Evolutionary conservation across 2,888 invertebrate genomes (phyloP).

Genomic region (Andrena bucephala): DNA sequence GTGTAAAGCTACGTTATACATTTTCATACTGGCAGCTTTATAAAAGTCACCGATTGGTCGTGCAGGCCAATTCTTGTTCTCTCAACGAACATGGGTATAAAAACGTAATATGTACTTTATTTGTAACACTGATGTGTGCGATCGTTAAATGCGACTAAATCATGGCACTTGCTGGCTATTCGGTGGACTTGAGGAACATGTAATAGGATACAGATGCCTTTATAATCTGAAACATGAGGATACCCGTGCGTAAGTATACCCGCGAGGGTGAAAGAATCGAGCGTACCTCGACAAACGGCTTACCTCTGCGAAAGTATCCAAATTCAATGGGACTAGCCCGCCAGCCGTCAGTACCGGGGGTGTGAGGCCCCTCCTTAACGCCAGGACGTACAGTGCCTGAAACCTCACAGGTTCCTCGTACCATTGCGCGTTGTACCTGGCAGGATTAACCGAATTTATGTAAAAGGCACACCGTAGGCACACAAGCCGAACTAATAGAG

Average conservation of each 20-base stretch:
- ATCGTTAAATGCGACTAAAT: background rate
- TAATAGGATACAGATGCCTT: slow-evolving; percentile 28
- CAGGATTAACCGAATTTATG: too few species aligned
- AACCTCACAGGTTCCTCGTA: background rate
- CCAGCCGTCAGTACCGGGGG: slow-evolving; percentile 21
- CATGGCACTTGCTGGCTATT: background rate
- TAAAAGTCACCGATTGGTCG: too few species aligned
- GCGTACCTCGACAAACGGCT: background rate
- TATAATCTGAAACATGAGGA: slow-evolving; percentile 15
- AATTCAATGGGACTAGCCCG: slow-evolving; percentile 12
- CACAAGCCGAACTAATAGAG: too few species aligned
- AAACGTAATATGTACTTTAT: too few species aligned
- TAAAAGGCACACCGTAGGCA: too few species aligned
- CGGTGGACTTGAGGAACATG: background rate
- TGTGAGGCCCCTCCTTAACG: background rate
- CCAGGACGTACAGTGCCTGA: background rate
- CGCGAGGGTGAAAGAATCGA: background rate
- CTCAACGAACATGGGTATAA: too few species aligned
- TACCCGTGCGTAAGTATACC: background rate
- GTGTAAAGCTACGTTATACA: too few species aligned
- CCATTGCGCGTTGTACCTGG: slow-evolving; percentile 10
- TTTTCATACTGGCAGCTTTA: too few species aligned
- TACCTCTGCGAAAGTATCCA: slow-evolving; percentile 18
- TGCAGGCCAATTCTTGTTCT: too few species aligned
- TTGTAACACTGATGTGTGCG: background rate